Conservation (phyloP, 2,888 invertebrate species). For the Thymelicus lineola region DNA sequence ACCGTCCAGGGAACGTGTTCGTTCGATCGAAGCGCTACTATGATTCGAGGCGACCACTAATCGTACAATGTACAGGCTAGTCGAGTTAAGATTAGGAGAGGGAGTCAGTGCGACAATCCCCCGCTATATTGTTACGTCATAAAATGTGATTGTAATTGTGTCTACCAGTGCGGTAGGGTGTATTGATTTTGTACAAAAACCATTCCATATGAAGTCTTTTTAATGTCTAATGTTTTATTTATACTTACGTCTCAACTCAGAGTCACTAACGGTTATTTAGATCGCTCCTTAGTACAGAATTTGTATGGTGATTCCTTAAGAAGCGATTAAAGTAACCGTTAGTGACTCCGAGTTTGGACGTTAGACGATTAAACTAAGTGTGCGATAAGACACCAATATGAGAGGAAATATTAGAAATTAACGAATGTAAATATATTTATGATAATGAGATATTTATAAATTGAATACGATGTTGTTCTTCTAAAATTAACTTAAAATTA, state of each 20-base stretch:
- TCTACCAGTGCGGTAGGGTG: slow-evolving; percentile 75
- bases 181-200: slow-evolving; percentile 83
- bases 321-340: too few species aligned
- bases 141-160: slow-evolving; percentile 75
- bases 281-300: too few species aligned
- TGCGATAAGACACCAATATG: slow-evolving; percentile 85
- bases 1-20: slow-evolving; percentile 31
- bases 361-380: slow-evolving; percentile 73
- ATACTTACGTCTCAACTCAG: too few species aligned
- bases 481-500: slow-evolving; percentile 75
- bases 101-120: slow-evolving; percentile 45
- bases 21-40: slow-evolving; percentile 41
- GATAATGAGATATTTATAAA: slow-evolving; percentile 84
- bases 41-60: slow-evolving; percentile 49
- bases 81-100: slow-evolving; percentile 59
- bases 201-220: slow-evolving; percentile 81
- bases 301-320: too few species aligned
- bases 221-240: slow-evolving; percentile 71
- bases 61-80: slow-evolving; percentile 81
- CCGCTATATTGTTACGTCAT: slow-evolving; percentile 60
- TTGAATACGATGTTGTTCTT: slow-evolving; percentile 84
- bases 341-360: too few species aligned
- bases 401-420: slow-evolving; percentile 75
- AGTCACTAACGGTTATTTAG: too few species aligned
- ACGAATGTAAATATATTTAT: slow-evolving; percentile 84